Evolutionary conservation across 2,797 vertebrate genomes (phyloP).

Genomic region (Phataginus tetradactyla): DNA sequence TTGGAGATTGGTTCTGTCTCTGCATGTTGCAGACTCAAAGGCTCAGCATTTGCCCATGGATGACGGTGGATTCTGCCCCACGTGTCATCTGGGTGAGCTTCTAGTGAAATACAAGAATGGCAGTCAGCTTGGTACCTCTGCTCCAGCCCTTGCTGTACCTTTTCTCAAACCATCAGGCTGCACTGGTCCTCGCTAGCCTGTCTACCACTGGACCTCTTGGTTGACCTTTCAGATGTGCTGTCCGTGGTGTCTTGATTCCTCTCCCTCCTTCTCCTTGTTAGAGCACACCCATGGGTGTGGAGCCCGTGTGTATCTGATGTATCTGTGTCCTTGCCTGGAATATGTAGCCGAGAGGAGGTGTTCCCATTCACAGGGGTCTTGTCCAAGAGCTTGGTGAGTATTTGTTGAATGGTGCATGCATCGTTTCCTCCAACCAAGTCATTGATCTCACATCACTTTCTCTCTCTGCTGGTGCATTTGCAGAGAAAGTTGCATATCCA

Average conservation of each 20-base stretch:
- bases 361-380: too few relatives aligned
- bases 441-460: accelerated
- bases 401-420: accelerated
- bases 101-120: accelerated
- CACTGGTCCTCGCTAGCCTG: too few relatives aligned
- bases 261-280: neutral
- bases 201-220: accelerated
- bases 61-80: accelerated
- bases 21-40: neutral
- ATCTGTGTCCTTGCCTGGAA: neutral
- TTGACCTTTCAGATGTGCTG: accelerated
- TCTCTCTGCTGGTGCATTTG: neutral
- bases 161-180: too few relatives aligned
- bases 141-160: accelerated
- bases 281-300: neutral
- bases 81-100: accelerated
- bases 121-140: accelerated
- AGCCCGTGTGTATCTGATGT: neutral
- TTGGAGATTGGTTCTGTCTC: neutral
- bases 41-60: neutral
- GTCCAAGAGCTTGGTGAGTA: accelerated
- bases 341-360: accelerated
- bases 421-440: neutral
- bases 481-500: neutral
- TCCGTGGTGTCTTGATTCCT: too few relatives aligned